Conservation (phyloP, 2,113 vertebrate genomes). For the Syrmaticus mikado region DNA sequence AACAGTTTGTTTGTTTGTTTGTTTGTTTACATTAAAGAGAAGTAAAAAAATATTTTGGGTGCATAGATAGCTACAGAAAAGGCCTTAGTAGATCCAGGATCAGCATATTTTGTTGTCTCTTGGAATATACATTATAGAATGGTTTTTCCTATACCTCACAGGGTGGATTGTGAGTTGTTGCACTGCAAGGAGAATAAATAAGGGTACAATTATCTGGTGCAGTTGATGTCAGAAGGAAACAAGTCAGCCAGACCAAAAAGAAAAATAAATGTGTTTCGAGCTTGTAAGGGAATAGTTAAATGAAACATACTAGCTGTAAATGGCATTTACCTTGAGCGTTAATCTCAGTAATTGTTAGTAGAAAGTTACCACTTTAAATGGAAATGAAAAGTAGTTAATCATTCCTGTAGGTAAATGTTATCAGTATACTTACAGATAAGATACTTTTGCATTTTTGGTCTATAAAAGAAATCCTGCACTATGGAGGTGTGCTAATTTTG, state of each 20-base stretch:
- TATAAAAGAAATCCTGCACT: neutral
- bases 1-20: neutral
- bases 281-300: neutral
- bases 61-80: neutral
- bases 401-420: neutral
- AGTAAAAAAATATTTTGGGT: neutral
- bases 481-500: neutral
- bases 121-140: fast-evolving
- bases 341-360: neutral
- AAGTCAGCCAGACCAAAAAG: neutral
- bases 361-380: neutral
- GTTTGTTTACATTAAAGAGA: neutral
- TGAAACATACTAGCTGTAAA: neutral
- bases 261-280: neutral
- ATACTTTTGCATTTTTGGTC: neutral
- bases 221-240: neutral
- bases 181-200: neutral
- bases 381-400: neutral
- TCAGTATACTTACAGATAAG: neutral
- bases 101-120: neutral
- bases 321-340: neutral
- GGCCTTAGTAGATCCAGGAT: neutral
- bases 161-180: neutral
- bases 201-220: neutral
- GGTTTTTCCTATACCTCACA: neutral